Base-by-base conservation (phyloP, 2,113 vertebrate species). In the Erythrocercus mccallii region DNA sequence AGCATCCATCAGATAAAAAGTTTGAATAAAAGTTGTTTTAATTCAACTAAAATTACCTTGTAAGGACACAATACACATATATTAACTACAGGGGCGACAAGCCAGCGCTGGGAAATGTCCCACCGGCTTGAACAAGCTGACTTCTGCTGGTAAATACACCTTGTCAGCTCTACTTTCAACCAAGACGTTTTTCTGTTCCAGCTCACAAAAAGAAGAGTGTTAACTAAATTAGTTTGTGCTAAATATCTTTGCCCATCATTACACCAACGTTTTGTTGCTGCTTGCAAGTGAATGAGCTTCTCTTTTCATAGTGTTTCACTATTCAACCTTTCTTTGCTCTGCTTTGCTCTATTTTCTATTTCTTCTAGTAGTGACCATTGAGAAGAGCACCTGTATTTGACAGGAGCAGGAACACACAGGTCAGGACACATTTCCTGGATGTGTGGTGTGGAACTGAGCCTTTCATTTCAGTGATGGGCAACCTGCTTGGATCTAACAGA, bases 161-260 rank as follows among this genome's bases (percentile, higher is more conserved):
- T 86, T 3, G 1, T 62, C 40, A 56, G 12, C 37, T 56, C 14
- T 50, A 17, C 22, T 90, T 69, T 61, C 37, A 81, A 72, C 50
- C 14, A 84, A 90, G 37, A 68, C 3, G n/a, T 3, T 73, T 30
- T 77, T 81, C 28, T 48, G 28, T 45, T 45, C 33, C 45, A 53
- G 27, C 27, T 28, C 81, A 79, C 11, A 69, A 40, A 65, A 76
- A 6, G 3, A 57, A 50, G 5, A 62, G 8, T 3, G 3, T 57
- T 57, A 37, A 22, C 14, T 53, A 28, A 51, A 76, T 60, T 11
- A 33, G 3, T 61, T 86, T 19, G 25, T 37, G 50, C 35, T 81
- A 73, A 83, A 54, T 38, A 10, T 27, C 3, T 0, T 77, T 77
- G 28, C 33, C 33, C 21, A 37, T 48, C 0, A 0, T 35, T 79